Evolutionary conservation across 1,140 invertebrate genomes (phyloP), one percentile per base, ranked within the genome.

Genomic region (Drosophila malerkotliana): DNA sequence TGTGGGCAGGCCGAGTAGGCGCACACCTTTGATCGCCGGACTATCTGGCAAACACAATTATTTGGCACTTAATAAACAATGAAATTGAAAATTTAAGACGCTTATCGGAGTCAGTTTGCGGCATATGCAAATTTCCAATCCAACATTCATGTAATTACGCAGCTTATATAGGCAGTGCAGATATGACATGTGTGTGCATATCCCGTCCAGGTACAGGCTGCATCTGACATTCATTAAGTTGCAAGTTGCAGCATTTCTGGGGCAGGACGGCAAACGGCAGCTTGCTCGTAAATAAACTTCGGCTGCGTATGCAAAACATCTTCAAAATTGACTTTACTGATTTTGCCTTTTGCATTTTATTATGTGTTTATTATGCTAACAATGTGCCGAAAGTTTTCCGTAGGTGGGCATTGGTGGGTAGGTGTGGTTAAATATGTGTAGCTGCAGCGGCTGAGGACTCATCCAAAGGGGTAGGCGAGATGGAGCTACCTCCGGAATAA

Each of bases 31-130:
- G 74, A 87, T 66, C 60, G 63, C 26, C 58, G 26, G 10, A 55
- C 21, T 44, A 6, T 49, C 24, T 28, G 44, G 24, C 47, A 26
- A 45, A 84, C 58, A 73, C 57, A 87, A 88, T 84, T 83, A 83
- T 88, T 88, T 88, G 61, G 67, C 83, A 88, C 79, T 88, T 88
- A 88, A 88, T 88, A 88, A 88, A 88, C 83, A 88, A 88, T 79
- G 76, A 88, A 83, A 88, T 89, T 88, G 84, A 88, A 88, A 88
- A 88, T 83, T 88, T 88, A 88, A 83, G 84, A 63, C 76, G 79
- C 83, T 83, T 88, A 87, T 82, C 79, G 57, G 48, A 79, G 73
- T 76, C 45, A 62, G 62, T 68, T 71, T 52, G 63, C 59, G 67
- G 77, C 67, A 64, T 77, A 88, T 87, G 82, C 67, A 88, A 85